Conservation (phyloP, 2,888 invertebrate genomes). For the Embidobia sp. region DNA sequence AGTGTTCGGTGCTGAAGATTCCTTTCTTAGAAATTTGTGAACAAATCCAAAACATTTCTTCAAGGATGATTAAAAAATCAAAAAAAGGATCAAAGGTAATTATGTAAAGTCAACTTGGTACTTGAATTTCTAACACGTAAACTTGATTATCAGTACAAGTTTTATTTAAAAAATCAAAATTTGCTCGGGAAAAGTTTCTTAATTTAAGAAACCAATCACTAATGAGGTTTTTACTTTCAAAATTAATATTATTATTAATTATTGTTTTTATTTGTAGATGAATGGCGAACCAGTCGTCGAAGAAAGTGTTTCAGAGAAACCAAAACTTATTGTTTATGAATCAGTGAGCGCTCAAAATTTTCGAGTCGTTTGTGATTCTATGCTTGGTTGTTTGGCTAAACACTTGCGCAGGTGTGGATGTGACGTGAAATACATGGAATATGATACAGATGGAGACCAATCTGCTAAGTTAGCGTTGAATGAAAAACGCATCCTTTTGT, state of each 20-base stretch:
- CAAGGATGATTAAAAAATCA: slow-evolving; percentile 82
- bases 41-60: slow-evolving; percentile 79
- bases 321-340: slow-evolving; percentile 36
- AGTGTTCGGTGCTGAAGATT: slow-evolving; percentile 82
- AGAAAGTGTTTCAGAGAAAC: neutral
- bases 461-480: slow-evolving; percentile 82
- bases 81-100: slow-evolving; percentile 73
- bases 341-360: slow-evolving; percentile 65
- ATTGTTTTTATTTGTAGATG: neutral
- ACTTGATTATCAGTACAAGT: neutral
- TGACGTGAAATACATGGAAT: slow-evolving; percentile 83
- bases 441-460: slow-evolving; percentile 82
- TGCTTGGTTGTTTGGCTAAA: slow-evolving; percentile 84
- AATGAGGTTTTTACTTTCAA: too few relatives aligned
- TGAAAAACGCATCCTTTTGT: slow-evolving; percentile 84
- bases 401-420: slow-evolving; percentile 86
- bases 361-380: slow-evolving; percentile 84
- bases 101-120: neutral
- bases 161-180: too few relatives aligned
- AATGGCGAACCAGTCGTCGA: slow-evolving; percentile 1
- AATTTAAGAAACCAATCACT: too few relatives aligned
- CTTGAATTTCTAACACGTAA: neutral
- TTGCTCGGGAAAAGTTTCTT: too few relatives aligned
- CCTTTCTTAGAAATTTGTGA: slow-evolving; percentile 86
- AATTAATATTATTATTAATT: too few relatives aligned